Conservation (phyloP, 2,888 invertebrate genomes). For the Halictus quadricinctus region DNA sequence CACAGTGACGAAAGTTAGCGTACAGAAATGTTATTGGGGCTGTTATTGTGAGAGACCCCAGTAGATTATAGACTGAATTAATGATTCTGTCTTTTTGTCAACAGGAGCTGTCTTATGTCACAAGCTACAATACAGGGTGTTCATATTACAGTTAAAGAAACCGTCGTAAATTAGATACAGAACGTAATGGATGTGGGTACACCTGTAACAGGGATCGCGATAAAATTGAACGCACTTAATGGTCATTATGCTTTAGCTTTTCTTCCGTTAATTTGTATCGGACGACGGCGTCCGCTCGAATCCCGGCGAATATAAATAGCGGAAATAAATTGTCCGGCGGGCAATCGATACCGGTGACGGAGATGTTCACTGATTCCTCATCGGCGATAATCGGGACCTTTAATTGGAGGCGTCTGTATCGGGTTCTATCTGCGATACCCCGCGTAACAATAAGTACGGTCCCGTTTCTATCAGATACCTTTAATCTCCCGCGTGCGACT, state of each 20-base stretch:
- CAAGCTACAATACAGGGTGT: background rate
- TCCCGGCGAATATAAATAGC: conserved; percentile 5
- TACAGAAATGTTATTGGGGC: background rate
- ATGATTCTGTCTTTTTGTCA: background rate
- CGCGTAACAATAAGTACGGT: conserved; percentile 64
- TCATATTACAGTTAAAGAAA: background rate
- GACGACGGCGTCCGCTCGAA: background rate
- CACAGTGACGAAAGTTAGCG: background rate
- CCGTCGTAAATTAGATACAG: background rate
- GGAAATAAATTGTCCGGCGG: conserved; percentile 33
- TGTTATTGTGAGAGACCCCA: background rate
- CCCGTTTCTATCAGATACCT: conserved; percentile 60
- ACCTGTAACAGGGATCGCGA: background rate
- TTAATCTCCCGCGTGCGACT: conserved; percentile 45
- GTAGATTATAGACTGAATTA: background rate
- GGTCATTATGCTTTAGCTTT: background rate
- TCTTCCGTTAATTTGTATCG: background rate
- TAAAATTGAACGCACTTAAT: conserved; percentile 10
- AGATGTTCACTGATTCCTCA: conserved; percentile 55
- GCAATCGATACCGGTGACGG: conserved; percentile 41
- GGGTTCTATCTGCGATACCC: conserved; percentile 48
- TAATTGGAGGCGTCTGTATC: conserved; percentile 61
- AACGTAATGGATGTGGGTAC: background rate
- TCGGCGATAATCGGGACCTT: conserved; percentile 59
- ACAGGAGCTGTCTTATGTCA: background rate